These are phyloP conservation scores for Proisotoma minuta DNA, from an alignment of 2,888 invertebrate species.

Conservation along the genomic window DNA sequence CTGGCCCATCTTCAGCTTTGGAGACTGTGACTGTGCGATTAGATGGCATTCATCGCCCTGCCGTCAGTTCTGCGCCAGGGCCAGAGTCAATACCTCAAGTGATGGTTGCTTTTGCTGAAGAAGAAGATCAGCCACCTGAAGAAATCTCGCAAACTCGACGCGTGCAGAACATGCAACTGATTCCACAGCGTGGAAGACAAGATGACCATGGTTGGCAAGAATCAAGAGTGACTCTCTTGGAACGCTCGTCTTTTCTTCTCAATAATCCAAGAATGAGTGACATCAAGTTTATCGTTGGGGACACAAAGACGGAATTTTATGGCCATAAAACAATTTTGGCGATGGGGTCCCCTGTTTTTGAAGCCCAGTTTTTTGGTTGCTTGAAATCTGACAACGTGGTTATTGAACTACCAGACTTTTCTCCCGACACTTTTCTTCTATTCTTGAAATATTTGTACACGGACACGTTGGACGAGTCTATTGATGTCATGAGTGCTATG, in stretches of 20 bases:
- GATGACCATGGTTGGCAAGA: conserved; percentile 55
- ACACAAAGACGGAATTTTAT: conserved; percentile 65
- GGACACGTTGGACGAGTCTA: conserved; percentile 74
- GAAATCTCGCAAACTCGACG: neutral
- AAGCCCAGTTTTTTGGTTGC: conserved; percentile 79
- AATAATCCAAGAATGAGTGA: conserved; percentile 65
- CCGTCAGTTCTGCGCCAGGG: too few relatives aligned
- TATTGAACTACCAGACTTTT: conserved; percentile 74
- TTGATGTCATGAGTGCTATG: conserved; percentile 65
- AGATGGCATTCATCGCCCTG: too few relatives aligned
- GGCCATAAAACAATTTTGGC: conserved; percentile 74
- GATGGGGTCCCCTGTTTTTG: conserved; percentile 78
- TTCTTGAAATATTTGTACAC: conserved; percentile 70
- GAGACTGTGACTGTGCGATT: too few relatives aligned
- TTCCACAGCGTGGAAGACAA: neutral
- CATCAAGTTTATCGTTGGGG: conserved; percentile 73
- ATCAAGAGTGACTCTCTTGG: conserved; percentile 67
- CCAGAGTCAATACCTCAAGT: neutral
- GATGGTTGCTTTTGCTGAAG: neutral
- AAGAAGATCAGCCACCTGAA: neutral
- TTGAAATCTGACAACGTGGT: conserved; percentile 61
- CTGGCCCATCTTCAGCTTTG: neutral
- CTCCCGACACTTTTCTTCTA: conserved; percentile 72
- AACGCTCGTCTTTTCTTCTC: conserved; percentile 65
- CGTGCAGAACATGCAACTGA: neutral